A percentile compares a stretch with the other conserved stretches of the same genome.
phyloP scores from a whole-genome alignment of 53 echinoderm and acorn worm species.

The Actinopyga echinites region DNA sequence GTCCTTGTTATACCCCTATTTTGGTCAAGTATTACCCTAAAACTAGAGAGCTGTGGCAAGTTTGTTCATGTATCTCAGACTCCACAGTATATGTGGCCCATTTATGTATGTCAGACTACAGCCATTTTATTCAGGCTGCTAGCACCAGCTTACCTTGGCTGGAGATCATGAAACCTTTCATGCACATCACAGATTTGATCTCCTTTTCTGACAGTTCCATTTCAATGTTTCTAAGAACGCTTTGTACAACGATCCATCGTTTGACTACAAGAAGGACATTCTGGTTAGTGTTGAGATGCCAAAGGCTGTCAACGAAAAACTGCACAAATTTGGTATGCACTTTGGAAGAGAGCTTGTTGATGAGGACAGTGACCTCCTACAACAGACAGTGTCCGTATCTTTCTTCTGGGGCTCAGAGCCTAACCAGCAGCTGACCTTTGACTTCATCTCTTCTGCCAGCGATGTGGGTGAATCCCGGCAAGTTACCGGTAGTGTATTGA shows the following conservation, averaged over 20 bases:
- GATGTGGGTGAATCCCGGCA: not conserved
- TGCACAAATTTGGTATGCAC: constrained; percentile 24
- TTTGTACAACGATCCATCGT: not conserved
- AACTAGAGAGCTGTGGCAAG: no score
- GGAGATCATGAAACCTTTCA: no score
- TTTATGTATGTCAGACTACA: no score
- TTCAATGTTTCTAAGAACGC: constrained; percentile 6
- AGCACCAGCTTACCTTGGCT: no score
- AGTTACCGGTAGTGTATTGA: not conserved
- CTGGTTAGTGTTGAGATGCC: not conserved
- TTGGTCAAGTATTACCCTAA: no score
- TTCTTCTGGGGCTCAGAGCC: constrained; percentile 26
- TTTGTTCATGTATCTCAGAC: no score
- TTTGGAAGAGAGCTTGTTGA: constrained; percentile 1
- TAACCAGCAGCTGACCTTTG: constrained; percentile 24
- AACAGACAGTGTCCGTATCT: not conserved
- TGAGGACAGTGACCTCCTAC: not conserved
- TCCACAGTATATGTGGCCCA: no score
- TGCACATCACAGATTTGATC: no score
- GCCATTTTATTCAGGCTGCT: no score
- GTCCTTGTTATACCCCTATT: no score
- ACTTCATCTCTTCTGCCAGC: not conserved
- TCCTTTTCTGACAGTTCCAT: not conserved
- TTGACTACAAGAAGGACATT: not conserved
- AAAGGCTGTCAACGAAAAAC: not conserved